Base-by-base conservation (phyloP, 2,888 invertebrate genomes). In the Athalia cordata region DNA sequence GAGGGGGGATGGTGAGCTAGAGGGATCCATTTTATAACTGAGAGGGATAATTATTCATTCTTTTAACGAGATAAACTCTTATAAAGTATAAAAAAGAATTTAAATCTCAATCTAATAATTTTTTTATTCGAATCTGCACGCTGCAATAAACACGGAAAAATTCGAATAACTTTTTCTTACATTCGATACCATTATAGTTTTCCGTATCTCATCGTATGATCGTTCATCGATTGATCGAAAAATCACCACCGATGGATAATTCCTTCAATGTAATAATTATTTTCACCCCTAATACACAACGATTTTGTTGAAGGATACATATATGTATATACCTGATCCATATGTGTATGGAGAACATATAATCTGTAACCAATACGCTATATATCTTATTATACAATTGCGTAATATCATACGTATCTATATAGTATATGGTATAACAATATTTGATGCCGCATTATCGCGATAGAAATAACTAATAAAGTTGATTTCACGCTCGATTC, bases 401-500 rank as follows among this genome's bases (percentile, higher is more conserved):
- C 45, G 50, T 57, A 45, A 64, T 75, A 64, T 75, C 9, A 75
- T 78, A 67, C 62, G 67, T 75, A 29, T 29, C 29, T 29, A 29
- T 29, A 29, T 29, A 29, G 29, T 29, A 29, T 29, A 29, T 29
- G 29, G 29, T 29, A 29, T 29, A 29, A 29, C 29, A 29, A 29
- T 29, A 80, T 81, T 81, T 76, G 77, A 81, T 78, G 65, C 29
- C 77, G 78, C 77, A 77, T 78, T 57, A 79, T 64, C 55, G 43
- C 47, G 64, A 50, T 45, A 78, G 74, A 79, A 80, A 66, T 70
- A 84, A 85, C 85, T 87, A 89, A 89, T 89, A 89, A 89, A 88
- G 86, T 83, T 83, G 86, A 89, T 89, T 89, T 89, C 89, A 89
- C 85, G 88, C 83, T 80, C 84, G 86, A 86, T 84, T 87, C 85